These are phyloP conservation scores for Mantis religiosa DNA, from an alignment of 2,888 invertebrate species.

Conservation along the genomic window DNA sequence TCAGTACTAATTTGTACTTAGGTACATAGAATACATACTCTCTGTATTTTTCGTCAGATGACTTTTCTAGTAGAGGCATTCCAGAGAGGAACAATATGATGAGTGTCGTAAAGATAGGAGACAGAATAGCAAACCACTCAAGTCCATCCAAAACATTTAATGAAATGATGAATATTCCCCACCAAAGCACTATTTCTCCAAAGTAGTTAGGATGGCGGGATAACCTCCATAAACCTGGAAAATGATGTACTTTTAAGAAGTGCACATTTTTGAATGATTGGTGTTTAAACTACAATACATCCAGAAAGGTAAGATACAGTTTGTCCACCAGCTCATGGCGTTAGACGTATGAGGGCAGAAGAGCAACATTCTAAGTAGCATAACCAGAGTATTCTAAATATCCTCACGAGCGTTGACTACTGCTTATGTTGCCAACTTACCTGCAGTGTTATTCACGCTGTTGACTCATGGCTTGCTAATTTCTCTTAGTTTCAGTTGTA, in stretches of 20 bases:
- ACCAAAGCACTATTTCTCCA: constrained; percentile 90
- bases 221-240: constrained; percentile 72
- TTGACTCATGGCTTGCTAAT: too few relatives aligned
- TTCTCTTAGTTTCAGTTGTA: too few relatives aligned
- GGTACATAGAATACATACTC: constrained; percentile 54
- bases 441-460: too few relatives aligned
- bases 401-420: too few relatives aligned
- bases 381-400: too few relatives aligned
- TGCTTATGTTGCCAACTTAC: too few relatives aligned
- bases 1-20: too few relatives aligned
- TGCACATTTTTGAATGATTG: neutral
- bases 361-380: too few relatives aligned
- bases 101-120: constrained; percentile 80
- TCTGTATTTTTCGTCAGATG: constrained; percentile 83
- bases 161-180: constrained; percentile 88
- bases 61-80: constrained; percentile 81
- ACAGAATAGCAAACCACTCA: constrained; percentile 83
- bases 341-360: too few relatives aligned
- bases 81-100: constrained; percentile 88
- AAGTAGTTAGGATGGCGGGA: constrained; percentile 94
- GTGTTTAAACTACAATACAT: too few relatives aligned
- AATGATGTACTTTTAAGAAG: neutral
- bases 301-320: too few relatives aligned
- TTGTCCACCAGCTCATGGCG: too few relatives aligned
- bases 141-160: constrained; percentile 78